A percentile compares a stretch with the other conserved stretches of the same genome.
phyloP scores from a whole-genome alignment of 2,113 vertebrate species.

The Eurypyga helias region DNA sequence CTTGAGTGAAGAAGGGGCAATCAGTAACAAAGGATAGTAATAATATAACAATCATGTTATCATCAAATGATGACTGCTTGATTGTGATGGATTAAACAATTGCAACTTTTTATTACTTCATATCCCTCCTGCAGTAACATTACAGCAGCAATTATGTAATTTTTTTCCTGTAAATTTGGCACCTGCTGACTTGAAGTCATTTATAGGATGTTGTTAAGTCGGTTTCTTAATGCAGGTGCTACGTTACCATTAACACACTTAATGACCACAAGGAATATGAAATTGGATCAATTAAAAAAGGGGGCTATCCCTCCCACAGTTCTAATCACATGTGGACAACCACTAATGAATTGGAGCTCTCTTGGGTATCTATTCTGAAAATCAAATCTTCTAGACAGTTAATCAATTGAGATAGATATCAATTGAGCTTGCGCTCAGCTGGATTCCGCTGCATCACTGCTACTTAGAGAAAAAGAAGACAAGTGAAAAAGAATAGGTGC shows the following conservation, averaged over 20 bases:
- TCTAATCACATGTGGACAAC: conserved; percentile 54
- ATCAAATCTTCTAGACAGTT: conserved; percentile 61
- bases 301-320: conserved; percentile 34
- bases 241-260: conserved; percentile 47
- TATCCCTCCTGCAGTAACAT: conserved; percentile 52
- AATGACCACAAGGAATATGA: conserved; percentile 61
- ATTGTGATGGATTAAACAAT: conserved; percentile 73
- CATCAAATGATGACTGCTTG: conserved; percentile 55
- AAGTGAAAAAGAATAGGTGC: not conserved
- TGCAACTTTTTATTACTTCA: conserved; percentile 61
- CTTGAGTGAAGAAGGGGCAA: conserved; percentile 56
- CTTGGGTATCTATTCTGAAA: conserved; percentile 38
- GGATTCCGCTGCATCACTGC: not conserved
- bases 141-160: conserved; percentile 22
- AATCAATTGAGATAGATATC: conserved; percentile 70
- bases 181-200: conserved; percentile 51
- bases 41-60: conserved; percentile 67
- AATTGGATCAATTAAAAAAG: conserved; percentile 65
- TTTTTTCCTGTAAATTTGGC: conserved; percentile 51
- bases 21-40: conserved; percentile 58
- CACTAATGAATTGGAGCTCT: conserved; percentile 65
- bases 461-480: not conserved
- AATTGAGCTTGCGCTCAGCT: not conserved
- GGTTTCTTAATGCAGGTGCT: conserved; percentile 48
- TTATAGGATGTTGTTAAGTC: conserved; percentile 52